These are phyloP conservation scores for Argentina silus DNA, from an alignment of 2,797 vertebrate species.

Conservation along the genomic window DNA sequence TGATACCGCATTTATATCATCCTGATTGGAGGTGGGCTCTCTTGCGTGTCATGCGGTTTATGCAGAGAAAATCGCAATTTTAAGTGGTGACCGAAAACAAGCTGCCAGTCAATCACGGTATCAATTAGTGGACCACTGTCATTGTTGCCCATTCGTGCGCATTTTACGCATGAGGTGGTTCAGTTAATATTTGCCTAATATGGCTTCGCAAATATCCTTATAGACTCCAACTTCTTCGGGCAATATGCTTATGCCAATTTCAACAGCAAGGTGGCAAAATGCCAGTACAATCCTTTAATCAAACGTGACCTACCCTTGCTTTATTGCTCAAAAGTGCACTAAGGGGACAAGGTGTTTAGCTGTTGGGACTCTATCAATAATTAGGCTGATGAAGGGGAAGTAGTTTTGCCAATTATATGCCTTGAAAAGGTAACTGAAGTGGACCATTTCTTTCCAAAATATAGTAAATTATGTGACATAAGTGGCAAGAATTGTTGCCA, in stretches of 20 bases:
- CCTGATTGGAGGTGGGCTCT: conserved; percentile 58
- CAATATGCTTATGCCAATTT: background rate
- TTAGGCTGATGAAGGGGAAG: too few relatives aligned
- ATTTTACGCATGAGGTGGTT: conserved; percentile 46
- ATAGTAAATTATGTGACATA: too few relatives aligned
- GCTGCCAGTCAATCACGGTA: conserved; percentile 18
- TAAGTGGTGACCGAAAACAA: background rate
- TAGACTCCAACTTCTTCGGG: background rate
- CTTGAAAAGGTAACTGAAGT: too few relatives aligned
- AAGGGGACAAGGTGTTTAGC: too few relatives aligned
- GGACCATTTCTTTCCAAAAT: too few relatives aligned
- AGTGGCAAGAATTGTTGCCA: too few relatives aligned
- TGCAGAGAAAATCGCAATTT: conserved; percentile 24
- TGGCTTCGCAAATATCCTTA: background rate
- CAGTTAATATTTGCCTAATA: background rate
- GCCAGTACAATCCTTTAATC: background rate
- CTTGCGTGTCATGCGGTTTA: conserved; percentile 27
- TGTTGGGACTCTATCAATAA: too few relatives aligned
- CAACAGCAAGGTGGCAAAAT: background rate
- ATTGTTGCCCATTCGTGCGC: conserved; percentile 2
- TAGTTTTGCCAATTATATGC: too few relatives aligned
- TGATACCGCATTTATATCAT: conserved; percentile 62
- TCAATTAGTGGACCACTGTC: background rate
- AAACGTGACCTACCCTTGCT: too few relatives aligned
- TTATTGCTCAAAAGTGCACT: too few relatives aligned